A percentile compares a stretch with the other conserved stretches of the same genome.
Conservation (phyloP, 1,140 invertebrate species). For the Hylyphantes graminicola region DNA sequence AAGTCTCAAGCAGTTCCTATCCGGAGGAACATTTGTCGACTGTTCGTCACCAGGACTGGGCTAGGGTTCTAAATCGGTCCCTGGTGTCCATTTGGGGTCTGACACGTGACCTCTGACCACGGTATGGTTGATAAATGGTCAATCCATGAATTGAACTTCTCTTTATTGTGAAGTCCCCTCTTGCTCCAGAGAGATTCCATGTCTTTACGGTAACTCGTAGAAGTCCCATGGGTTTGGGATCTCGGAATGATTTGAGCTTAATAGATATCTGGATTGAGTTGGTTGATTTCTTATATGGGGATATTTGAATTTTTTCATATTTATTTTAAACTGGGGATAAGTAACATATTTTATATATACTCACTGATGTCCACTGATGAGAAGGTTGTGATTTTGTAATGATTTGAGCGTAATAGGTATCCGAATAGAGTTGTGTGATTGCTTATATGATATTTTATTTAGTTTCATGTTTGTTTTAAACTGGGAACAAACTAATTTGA, state of each 20-base stretch:
- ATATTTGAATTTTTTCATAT: not conserved
- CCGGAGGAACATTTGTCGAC: not conserved
- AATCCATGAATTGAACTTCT: slow-evolving; percentile 16
- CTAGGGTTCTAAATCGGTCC: slow-evolving; percentile 35
- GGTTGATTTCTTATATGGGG: too few relatives aligned
- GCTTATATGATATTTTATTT: too few relatives aligned
- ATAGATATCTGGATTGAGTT: not conserved
- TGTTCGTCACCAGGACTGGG: not conserved
- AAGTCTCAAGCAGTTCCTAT: slow-evolving; percentile 13
- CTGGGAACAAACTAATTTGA: too few relatives aligned
- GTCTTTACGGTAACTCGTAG: not conserved
- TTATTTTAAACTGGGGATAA: too few relatives aligned
- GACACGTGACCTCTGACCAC: slow-evolving; percentile 49
- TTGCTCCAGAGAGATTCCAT: not conserved
- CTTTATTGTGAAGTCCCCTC: slow-evolving; percentile 20
- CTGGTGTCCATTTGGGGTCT: slow-evolving; percentile 44
- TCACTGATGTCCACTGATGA: too few relatives aligned
- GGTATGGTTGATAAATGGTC: slow-evolving; percentile 50
- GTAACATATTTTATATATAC: too few relatives aligned
- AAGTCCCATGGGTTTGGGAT: not conserved
- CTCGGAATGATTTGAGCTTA: not conserved
- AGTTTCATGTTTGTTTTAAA: too few relatives aligned
- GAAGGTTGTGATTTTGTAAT: too few relatives aligned
- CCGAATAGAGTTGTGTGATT: too few relatives aligned
- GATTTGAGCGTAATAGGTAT: too few relatives aligned